phyloP scores from a whole-genome alignment of 2,797 vertebrate genomes.

The Onychomys leucogaster region DNA sequence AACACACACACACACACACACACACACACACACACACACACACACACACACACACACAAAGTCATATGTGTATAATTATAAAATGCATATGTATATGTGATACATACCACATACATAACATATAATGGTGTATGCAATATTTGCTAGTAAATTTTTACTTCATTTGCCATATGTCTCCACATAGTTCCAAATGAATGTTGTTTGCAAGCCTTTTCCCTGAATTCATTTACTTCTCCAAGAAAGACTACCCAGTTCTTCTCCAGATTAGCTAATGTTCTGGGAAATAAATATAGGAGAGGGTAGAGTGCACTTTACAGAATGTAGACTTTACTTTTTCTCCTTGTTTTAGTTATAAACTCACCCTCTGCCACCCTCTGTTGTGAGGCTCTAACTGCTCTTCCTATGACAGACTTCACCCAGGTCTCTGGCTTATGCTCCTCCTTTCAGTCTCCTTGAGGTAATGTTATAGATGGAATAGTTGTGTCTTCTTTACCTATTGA shows the following conservation, averaged over 20 bases:
- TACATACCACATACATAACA: neutral
- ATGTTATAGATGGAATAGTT: neutral
- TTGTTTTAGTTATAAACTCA: neutral
- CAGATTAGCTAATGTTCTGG: neutral
- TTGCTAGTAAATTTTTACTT: conserved; percentile 10
- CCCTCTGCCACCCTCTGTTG: neutral
- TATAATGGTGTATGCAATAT: neutral
- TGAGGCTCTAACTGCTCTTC: neutral
- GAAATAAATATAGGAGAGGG: neutral
- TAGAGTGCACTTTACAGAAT: neutral
- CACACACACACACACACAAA: neutral
- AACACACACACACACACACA: neutral
- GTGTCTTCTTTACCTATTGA: neutral
- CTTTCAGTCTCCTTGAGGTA: neutral
- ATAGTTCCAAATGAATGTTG: neutral
- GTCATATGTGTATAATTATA: neutral
- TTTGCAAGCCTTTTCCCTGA: neutral
- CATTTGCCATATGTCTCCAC: neutral
- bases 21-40: neutral
- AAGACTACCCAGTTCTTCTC: neutral
- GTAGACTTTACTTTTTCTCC: neutral
- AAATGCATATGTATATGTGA: neutral
- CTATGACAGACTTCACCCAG: neutral
- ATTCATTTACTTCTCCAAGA: neutral
- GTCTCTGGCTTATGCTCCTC: no score